Evolutionary conservation across 2,888 invertebrate species (phyloP), one percentile per base, ranked within the genome.

Genomic region (Meloe dianella): DNA sequence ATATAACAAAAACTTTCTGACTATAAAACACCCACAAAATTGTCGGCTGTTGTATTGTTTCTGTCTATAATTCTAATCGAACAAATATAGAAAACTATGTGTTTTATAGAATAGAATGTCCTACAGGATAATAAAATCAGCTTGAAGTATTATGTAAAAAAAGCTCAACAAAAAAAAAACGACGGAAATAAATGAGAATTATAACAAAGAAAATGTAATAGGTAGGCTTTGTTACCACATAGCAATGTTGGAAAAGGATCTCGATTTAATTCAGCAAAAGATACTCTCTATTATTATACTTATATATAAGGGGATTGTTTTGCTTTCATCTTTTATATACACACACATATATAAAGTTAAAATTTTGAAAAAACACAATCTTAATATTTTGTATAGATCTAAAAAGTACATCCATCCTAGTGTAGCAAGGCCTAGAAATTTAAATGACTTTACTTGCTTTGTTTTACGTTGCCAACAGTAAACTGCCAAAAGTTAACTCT

Each of bases 171-270:
- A 61, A 57, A 67, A 51, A 57, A 60, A 32, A 47, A 29, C 35
- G 65, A 68, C 65, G 65, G 60, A 63, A 68, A 68, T 65, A 65
- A 67, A 65, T 68, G 60, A 65, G 60, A 60, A 65, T 62, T 47
- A 62, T 65, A 68, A 68, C 65, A 68, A 68, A 68, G 65, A 57
- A 68, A 67, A 68, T 63, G 63, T 57, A 68, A 68, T 68, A 68
- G 68, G 57, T 65, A 63, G 68, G 65, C 65, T 68, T 68, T 68
- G 63, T 62, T 47, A 47, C 32, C 51, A 57, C 58, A 22, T 20
- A 47, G 47, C 29, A 61, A 29, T 54, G 41, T 62, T 30, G 57
- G 63, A 61, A n/a, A 60, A 67, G 67, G 67, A 70, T 67, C 65
- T 57, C 67, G 60, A 61, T 69, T 63, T 66, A 68, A 68, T 68